These are phyloP conservation scores for Sebastes diploproa DNA, from an alignment of 2,797 vertebrate genomes.

Conservation along the genomic window DNA sequence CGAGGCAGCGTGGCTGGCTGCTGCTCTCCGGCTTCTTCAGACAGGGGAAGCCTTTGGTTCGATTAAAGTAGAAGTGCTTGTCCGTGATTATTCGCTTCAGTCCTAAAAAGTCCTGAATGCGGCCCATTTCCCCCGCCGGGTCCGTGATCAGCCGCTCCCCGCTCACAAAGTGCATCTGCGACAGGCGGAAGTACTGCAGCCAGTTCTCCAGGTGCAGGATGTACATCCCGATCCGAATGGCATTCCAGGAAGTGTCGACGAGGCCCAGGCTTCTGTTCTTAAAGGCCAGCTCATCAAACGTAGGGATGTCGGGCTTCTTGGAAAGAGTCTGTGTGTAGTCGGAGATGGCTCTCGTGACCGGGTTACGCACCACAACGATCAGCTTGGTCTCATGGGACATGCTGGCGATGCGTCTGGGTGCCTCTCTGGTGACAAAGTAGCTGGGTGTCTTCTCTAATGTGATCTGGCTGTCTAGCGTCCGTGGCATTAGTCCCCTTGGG, in stretches of 20 bases:
- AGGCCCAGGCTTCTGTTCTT: conserved; percentile 90
- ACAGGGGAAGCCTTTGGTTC: conserved; percentile 98
- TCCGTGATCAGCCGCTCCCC: conserved; percentile 95
- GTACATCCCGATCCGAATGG: conserved; percentile 96
- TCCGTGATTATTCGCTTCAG: conserved; percentile 93
- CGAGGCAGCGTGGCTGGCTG: conserved; percentile 91
- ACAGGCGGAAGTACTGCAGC: conserved; percentile 93
- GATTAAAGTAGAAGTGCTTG: conserved; percentile 99
- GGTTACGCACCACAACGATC: conserved; percentile 96
- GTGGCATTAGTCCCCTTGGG: conserved; percentile 92
- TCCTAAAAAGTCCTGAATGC: conserved; percentile 96
- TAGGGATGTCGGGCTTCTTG: conserved; percentile 96
- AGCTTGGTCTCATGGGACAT: conserved; percentile 94
- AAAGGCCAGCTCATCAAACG: conserved; percentile 94
- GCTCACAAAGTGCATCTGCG: conserved; percentile 97
- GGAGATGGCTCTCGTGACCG: conserved; percentile 95
- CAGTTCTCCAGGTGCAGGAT: conserved; percentile 93
- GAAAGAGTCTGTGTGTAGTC: conserved; percentile 98
- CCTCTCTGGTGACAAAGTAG: conserved; percentile 95
- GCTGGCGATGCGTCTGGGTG: conserved; percentile 89
- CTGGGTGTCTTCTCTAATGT: conserved; percentile 98
- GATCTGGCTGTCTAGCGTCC: conserved; percentile 93
- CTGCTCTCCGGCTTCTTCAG: conserved; percentile 91
- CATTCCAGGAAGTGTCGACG: conserved; percentile 94
- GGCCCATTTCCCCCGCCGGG: conserved; percentile 93